Conservation (phyloP, 2,888 invertebrate genomes). For the Andricus curvator region DNA sequence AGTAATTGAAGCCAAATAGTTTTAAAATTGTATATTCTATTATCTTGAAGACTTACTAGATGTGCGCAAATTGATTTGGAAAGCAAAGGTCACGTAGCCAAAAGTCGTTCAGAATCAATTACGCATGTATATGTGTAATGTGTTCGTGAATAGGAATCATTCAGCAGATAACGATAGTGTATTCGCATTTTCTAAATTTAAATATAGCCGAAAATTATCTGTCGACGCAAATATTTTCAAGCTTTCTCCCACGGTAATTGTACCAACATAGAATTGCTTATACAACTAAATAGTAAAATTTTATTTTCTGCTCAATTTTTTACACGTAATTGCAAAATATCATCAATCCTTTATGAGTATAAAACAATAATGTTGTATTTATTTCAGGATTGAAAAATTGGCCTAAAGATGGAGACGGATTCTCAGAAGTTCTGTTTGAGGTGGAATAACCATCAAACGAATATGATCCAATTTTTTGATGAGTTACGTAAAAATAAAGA, state of each 20-base stretch:
- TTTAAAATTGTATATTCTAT: background rate
- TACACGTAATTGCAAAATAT: too few relatives aligned
- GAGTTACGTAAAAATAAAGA: conserved; percentile 82
- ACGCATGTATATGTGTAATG: background rate
- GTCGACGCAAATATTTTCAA: background rate
- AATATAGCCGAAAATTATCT: background rate
- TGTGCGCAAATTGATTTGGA: background rate
- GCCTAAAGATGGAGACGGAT: background rate
- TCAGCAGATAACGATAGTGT: background rate
- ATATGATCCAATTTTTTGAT: conserved; percentile 83
- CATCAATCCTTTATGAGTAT: background rate
- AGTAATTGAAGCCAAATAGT: background rate
- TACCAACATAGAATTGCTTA: background rate
- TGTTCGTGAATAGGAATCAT: background rate
- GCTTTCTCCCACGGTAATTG: background rate
- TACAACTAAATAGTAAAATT: too few relatives aligned
- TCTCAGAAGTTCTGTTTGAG: conserved; percentile 82
- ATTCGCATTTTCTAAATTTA: background rate
- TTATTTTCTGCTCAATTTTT: too few relatives aligned
- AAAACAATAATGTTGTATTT: background rate
- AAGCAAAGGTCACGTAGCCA: conserved; percentile 3
- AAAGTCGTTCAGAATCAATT: conserved; percentile 13
- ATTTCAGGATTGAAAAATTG: background rate
- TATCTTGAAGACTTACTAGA: background rate
- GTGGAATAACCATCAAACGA: conserved; percentile 85